These are phyloP conservation scores for Orestias chungarensis DNA, from an alignment of 2,797 vertebrate genomes.

Conservation along the genomic window DNA sequence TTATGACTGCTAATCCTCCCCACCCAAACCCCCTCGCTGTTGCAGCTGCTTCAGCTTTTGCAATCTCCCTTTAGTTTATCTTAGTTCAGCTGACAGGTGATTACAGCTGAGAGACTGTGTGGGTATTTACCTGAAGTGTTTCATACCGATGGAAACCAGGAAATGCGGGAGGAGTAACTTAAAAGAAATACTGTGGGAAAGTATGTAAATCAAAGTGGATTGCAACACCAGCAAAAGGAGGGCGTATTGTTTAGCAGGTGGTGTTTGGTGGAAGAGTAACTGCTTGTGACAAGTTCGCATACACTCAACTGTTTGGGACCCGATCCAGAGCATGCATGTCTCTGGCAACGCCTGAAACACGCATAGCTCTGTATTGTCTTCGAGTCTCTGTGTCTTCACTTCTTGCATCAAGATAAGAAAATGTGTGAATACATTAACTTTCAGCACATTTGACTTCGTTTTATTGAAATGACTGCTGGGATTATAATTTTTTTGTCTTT, in stretches of 20 bases:
- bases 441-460: background rate
- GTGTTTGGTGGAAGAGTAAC: slow-evolving; percentile 4
- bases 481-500: background rate
- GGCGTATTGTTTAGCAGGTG: slow-evolving; percentile 12
- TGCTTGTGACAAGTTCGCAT: slow-evolving; percentile 22
- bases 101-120: slow-evolving; percentile 2
- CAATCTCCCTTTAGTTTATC: slow-evolving; percentile 4
- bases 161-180: slow-evolving; percentile 8
- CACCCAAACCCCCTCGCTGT: slow-evolving; percentile 15
- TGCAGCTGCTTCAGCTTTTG: slow-evolving; percentile 15
- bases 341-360: slow-evolving; percentile 48
- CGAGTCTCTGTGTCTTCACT: slow-evolving; percentile 18
- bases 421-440: background rate
- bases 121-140: slow-evolving; percentile 14
- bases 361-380: slow-evolving; percentile 50
- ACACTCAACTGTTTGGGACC: slow-evolving; percentile 40
- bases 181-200: slow-evolving; percentile 20
- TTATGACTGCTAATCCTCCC: no score
- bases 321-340: slow-evolving; percentile 40
- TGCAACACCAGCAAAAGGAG: slow-evolving; percentile 21
- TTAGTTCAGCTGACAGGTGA: slow-evolving; percentile 15
- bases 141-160: slow-evolving; percentile 10
- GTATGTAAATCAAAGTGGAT: slow-evolving; percentile 15
- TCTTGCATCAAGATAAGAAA: slow-evolving; percentile 21
- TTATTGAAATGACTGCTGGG: background rate